These are phyloP conservation scores for Parasteatoda lunata DNA, from an alignment of 2,888 invertebrate genomes.

Conservation along the genomic window DNA sequence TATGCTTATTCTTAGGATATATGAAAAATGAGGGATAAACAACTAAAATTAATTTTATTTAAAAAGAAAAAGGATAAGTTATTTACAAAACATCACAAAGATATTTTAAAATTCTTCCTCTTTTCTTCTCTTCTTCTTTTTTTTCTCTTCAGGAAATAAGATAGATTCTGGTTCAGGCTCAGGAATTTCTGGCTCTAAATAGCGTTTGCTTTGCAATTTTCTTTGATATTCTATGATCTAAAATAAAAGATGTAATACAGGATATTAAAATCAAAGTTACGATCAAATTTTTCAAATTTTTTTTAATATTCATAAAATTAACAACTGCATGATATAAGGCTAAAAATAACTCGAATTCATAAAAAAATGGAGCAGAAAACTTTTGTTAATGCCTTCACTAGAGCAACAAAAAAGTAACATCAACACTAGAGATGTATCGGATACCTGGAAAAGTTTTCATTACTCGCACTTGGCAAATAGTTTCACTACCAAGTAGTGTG, in stretches of 20 bases:
- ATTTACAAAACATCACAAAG: constrained; percentile 20
- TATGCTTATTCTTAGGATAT: not conserved
- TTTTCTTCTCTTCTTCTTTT: constrained; percentile 30
- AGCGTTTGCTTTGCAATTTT: constrained; percentile 3
- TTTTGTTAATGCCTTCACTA: no score
- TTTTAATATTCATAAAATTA: no score
- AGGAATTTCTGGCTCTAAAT: constrained; percentile 14
- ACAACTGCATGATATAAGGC: no score
- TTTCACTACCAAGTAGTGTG: no score
- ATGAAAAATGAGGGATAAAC: not conserved
- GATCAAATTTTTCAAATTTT: no score
- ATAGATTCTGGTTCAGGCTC: constrained; percentile 26
- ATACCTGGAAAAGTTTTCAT: no score
- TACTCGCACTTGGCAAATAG: no score
- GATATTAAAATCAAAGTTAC: no score
- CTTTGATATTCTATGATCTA: constrained; percentile 28
- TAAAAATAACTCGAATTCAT: no score
- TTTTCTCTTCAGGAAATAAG: constrained; percentile 31
- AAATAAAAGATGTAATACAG: not conserved
- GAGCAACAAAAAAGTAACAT: no score
- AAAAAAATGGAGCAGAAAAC: no score
- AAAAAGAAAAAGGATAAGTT: not conserved
- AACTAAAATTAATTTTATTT: not conserved
- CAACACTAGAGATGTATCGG: no score
- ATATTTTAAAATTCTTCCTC: constrained; percentile 12